Evolutionary conservation across 2,113 vertebrate species (phyloP).

Genomic region (Suricata suricatta): DNA sequence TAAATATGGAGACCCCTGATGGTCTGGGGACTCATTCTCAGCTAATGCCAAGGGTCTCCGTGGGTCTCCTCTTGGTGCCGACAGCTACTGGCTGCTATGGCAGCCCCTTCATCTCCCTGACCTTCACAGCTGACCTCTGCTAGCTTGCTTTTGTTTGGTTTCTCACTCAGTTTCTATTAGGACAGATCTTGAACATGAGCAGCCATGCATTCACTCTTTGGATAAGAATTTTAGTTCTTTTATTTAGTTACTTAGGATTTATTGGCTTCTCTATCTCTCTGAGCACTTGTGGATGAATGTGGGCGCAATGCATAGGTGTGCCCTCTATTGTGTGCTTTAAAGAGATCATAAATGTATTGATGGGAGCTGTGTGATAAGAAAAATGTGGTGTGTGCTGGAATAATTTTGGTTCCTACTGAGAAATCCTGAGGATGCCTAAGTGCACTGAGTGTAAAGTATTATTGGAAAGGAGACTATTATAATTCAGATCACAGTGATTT

Average conservation of each 20-base stretch:
- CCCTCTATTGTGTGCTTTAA: slow-evolving; percentile 29
- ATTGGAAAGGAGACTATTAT: slow-evolving; percentile 68
- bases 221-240: slow-evolving; percentile 23
- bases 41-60: slow-evolving; percentile 31
- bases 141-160: not conserved
- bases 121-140: not conserved
- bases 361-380: slow-evolving; percentile 57
- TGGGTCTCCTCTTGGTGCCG: not conserved
- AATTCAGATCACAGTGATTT: slow-evolving; percentile 73
- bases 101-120: not conserved
- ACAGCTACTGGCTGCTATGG: not conserved
- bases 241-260: slow-evolving; percentile 52
- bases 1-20: not conserved
- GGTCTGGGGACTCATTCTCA: slow-evolving; percentile 15
- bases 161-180: slow-evolving; percentile 39
- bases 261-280: slow-evolving; percentile 26
- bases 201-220: not conserved
- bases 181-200: slow-evolving; percentile 29
- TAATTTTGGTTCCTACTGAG: slow-evolving; percentile 59
- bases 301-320: not conserved
- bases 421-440: slow-evolving; percentile 30
- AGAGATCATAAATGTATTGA: slow-evolving; percentile 37
- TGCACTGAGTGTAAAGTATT: slow-evolving; percentile 59
- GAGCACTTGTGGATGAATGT: slow-evolving; percentile 3
- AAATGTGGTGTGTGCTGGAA: slow-evolving; percentile 35